Evolutionary conservation across 2,888 invertebrate genomes (phyloP).

Genomic region (Criorhina ranunculi): DNA sequence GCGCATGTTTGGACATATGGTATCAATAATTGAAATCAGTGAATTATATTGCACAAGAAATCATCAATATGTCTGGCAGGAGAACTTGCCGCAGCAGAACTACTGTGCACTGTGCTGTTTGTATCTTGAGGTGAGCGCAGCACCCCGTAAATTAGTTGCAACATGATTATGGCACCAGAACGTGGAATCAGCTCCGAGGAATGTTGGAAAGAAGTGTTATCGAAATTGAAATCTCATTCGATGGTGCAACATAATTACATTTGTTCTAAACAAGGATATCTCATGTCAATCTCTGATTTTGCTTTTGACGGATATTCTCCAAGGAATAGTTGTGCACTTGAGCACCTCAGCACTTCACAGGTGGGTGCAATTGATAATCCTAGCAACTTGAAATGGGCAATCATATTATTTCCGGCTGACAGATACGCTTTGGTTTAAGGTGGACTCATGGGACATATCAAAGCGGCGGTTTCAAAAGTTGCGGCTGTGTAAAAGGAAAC

Average conservation of each 20-base stretch:
- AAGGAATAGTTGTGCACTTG: conserved; percentile 55
- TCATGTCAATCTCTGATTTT: conserved; percentile 61
- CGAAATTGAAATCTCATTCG: conserved; percentile 72
- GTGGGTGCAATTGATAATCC: conserved; percentile 57
- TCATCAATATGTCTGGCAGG: conserved; percentile 31
- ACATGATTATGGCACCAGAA: conserved; percentile 34
- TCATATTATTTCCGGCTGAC: conserved; percentile 71
- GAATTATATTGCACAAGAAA: conserved; percentile 61
- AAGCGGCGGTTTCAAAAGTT: conserved; percentile 24
- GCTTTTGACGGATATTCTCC: conserved; percentile 59
- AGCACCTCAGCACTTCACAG: conserved; percentile 34
- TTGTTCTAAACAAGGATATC: conserved; percentile 72
- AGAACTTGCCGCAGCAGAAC: conserved; percentile 5
- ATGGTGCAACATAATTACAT: conserved; percentile 71
- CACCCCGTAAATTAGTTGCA: conserved; percentile 44
- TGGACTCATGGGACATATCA: conserved; percentile 30
- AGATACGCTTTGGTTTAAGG: conserved; percentile 63
- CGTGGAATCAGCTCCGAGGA: conserved; percentile 14
- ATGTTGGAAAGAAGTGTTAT: conserved; percentile 36
- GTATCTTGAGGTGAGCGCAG: conserved; percentile 12
- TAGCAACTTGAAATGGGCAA: conserved; percentile 22
- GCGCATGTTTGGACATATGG: conserved; percentile 69
- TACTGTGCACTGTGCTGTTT: conserved; percentile 4
- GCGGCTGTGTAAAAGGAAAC: conserved; percentile 39
- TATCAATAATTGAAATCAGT: conserved; percentile 76